Base-by-base conservation (phyloP, 2,888 invertebrate genomes). In the Epinotia demarniana region DNA sequence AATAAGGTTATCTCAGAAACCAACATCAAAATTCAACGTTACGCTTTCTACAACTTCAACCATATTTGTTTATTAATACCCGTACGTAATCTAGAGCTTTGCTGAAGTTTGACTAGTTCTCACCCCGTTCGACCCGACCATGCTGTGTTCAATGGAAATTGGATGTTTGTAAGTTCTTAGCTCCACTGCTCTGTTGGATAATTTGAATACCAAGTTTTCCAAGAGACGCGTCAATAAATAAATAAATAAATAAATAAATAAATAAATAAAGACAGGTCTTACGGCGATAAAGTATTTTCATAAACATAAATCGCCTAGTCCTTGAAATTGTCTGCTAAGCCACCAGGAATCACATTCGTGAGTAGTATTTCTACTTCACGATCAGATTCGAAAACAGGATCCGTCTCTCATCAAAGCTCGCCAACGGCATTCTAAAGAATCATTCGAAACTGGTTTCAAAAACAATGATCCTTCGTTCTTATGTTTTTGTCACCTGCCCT, bases 371-470 rank as follows among this genome's bases (percentile, higher is more conserved):
- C 64, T 63, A 58, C 69, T 66, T 71, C 39, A 61, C 49, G 66
- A 75, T 66, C 64, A 60, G 64, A 75, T 60, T 63, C 75, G 33
- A 75, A 70, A 75, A 75, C 70, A 70, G 63, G 75, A 70, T 60
- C 60, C 58, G 27, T 71, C 75, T 66, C 75, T 75, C 75, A 75
- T 75, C 75, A 75, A 70, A 71, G 70, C 75, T 75, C 60, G 64
- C 75, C 75, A 75, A 62, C 75, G 72, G 75, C 75, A 75, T 75
- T 75, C 75, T 75, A 67, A 75, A 72, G 71, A 72, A 75, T 75
- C 75, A 75, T 72, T 62, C 71, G 19, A 57, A 75, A 75, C 75
- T 60, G 75, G 75, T 75, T 75, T 75, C 55, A 72, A 75, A 75
- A 75, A 75, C 75, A 75, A 75, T 72, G 75, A 75, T 72, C 61